A percentile compares a stretch with the other conserved stretches of the same genome.
Conservation (phyloP, 2,797 vertebrate genomes). For the Microchirus variegatus region DNA sequence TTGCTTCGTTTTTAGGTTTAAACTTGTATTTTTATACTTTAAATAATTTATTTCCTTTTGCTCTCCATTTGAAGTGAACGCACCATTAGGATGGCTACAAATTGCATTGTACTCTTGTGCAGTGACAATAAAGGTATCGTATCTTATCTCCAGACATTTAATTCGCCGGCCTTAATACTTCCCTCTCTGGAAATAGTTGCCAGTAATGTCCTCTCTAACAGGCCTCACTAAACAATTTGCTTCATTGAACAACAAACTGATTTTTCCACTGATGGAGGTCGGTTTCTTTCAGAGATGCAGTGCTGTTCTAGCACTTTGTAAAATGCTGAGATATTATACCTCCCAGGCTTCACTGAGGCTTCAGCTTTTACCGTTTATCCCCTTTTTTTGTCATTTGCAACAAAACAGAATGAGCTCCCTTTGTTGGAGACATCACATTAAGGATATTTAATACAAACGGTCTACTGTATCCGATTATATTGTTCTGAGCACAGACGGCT, state of each 20-base stretch:
- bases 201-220: neutral
- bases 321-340: slow-evolving; percentile 3
- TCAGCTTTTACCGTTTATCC: neutral
- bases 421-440: no score
- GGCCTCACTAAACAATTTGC: neutral
- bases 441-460: no score
- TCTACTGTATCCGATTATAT: no score
- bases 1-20: neutral
- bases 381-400: neutral
- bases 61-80: no score
- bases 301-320: neutral
- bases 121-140: no score
- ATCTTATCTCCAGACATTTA: slow-evolving; percentile 6
- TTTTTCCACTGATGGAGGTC: slow-evolving; percentile 31
- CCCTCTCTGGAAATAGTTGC: neutral
- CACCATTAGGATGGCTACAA: no score
- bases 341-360: neutral
- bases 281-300: neutral
- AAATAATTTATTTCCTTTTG: no score
- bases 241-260: slow-evolving; percentile 21
- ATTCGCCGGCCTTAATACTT: neutral
- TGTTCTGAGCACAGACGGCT: no score
- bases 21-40: no score
- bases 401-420: neutral
- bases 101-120: no score